A percentile compares a stretch with the other conserved stretches of the same genome.
Conservation (phyloP, 2,888 invertebrate genomes). For the Desoria tigrina region DNA sequence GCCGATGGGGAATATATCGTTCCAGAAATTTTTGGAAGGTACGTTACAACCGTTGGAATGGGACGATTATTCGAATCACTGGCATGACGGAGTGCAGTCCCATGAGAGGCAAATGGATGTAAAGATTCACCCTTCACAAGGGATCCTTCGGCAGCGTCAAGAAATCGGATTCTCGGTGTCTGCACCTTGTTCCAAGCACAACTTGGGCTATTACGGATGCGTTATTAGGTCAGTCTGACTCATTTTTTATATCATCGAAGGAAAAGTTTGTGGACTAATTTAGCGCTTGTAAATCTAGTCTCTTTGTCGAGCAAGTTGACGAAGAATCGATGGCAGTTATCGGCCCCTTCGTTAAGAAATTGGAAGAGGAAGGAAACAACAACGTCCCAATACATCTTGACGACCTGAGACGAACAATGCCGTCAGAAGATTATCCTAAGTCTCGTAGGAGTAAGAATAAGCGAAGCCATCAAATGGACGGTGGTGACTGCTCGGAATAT, state of each 20-base stretch:
- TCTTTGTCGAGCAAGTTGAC: conserved; percentile 43
- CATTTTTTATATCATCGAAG: no score
- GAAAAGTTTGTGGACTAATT: neutral
- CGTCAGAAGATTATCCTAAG: no score
- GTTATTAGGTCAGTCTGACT: conserved; percentile 29
- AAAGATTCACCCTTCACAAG: conserved; percentile 37
- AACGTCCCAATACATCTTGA: conserved; percentile 23
- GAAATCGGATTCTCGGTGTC: conserved; percentile 18
- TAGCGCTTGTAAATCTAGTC: no score
- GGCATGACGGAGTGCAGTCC: neutral
- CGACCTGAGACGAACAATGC: conserved; percentile 19
- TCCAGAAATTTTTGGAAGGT: conserved; percentile 21
- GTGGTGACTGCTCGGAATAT: no score
- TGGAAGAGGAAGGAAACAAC: neutral
- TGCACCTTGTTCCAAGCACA: conserved; percentile 23
- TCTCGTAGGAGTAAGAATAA: neutral
- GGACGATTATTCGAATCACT: conserved; percentile 23
- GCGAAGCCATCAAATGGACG: neutral
- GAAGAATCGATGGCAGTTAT: conserved; percentile 22
- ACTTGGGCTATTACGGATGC: conserved; percentile 34
- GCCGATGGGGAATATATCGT: conserved; percentile 13
- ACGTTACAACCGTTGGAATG: conserved; percentile 19
- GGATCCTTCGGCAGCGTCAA: conserved; percentile 26
- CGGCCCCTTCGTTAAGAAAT: neutral
- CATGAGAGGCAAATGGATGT: conserved; percentile 1